phyloP scores from a whole-genome alignment of 2,888 invertebrate species.

The Oligia latruncula region DNA sequence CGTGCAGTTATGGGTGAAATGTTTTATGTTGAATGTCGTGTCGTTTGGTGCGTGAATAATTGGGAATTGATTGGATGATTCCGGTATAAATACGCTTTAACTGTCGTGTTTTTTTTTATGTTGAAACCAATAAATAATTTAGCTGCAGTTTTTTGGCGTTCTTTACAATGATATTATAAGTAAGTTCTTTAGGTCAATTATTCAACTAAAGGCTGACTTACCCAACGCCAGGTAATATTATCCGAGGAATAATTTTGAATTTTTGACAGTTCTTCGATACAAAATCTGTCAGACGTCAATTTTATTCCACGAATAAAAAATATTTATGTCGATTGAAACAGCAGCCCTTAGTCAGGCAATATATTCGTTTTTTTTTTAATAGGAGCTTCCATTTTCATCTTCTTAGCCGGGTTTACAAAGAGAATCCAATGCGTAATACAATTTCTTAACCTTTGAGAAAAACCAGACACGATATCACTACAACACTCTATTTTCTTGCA shows the following conservation, averaged over 20 bases:
- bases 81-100: slow-evolving; percentile 5
- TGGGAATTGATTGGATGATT: slow-evolving; percentile 22
- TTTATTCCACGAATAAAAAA: no score
- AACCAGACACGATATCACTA: slow-evolving; percentile 18
- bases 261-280: no score
- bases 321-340: no score
- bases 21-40: slow-evolving; percentile 4
- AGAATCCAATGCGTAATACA: background rate
- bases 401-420: background rate
- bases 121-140: slow-evolving; percentile 9
- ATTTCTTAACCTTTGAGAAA: slow-evolving; percentile 4
- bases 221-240: background rate
- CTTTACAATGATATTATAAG: no score
- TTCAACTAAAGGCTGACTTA: background rate
- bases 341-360: background rate
- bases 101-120: background rate
- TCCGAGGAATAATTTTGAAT: no score
- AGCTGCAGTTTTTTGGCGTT: background rate
- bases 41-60: slow-evolving; percentile 15
- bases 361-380: background rate
- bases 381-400: background rate
- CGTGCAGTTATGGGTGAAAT: slow-evolving; percentile 25
- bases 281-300: no score
- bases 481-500: background rate
- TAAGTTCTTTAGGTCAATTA: no score